Evolutionary conservation across 2,888 invertebrate genomes (phyloP).

Genomic region (Anoncus sp.): DNA sequence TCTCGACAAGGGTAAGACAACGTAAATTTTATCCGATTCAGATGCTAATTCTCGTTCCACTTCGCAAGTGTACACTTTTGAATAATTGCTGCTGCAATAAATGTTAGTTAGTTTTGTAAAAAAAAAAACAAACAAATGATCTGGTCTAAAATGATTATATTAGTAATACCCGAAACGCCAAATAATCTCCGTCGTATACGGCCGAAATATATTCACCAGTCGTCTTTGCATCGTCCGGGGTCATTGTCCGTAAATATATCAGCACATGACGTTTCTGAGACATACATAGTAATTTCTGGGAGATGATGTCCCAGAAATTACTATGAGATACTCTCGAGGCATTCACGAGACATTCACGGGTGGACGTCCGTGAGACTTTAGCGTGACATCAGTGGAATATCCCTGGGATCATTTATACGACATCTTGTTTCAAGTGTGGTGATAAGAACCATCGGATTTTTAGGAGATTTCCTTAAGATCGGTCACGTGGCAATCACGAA

Average conservation of each 20-base stretch:
- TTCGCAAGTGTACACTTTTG: too few species aligned
- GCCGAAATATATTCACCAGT: not conserved
- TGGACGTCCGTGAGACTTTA: not conserved
- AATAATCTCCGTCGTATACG: too few species aligned
- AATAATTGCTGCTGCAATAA: too few species aligned
- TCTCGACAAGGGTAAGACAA: conserved; percentile 85
- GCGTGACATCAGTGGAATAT: not conserved
- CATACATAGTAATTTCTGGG: too few species aligned
- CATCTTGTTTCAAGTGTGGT: not conserved
- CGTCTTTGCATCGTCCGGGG: not conserved
- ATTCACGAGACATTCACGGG: not conserved
- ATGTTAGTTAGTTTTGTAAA: not conserved
- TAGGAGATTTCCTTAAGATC: not conserved
- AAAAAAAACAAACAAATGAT: not conserved
- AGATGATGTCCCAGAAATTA: too few species aligned
- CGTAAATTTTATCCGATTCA: not conserved
- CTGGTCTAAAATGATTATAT: not conserved
- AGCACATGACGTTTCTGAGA: not conserved
- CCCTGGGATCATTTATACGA: not conserved
- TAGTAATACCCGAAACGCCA: not conserved
- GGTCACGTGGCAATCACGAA: conserved; percentile 13
- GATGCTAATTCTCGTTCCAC: not conserved
- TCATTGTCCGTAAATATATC: not conserved
- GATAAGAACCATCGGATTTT: not conserved
- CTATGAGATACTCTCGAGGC: too few species aligned